Conservation (phyloP, 2,888 invertebrate genomes). For the Ennomos quercinarius region DNA sequence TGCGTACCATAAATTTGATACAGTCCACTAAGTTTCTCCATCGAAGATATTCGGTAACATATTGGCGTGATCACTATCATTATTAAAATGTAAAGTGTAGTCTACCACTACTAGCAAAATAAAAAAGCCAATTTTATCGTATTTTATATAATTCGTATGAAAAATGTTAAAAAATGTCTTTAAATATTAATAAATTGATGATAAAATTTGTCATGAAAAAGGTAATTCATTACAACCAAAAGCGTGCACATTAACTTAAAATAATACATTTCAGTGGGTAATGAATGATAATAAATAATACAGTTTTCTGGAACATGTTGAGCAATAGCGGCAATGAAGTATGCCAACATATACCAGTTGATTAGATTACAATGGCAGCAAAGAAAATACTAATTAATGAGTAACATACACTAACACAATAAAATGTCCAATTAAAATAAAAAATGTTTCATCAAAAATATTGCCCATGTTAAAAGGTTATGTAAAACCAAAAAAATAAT, state of each 20-base stretch:
- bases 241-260: constrained; percentile 47
- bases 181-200: constrained; percentile 69
- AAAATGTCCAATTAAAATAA: constrained; percentile 45
- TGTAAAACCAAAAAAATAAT: constrained; percentile 66
- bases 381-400: constrained; percentile 36
- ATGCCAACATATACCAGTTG: constrained; percentile 35
- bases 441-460: constrained; percentile 50
- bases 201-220: constrained; percentile 65
- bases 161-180: constrained; percentile 81
- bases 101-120: constrained; percentile 28
- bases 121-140: constrained; percentile 57
- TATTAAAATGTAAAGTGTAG: no score
- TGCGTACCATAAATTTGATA: no score
- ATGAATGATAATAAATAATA: constrained; percentile 46
- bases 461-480: constrained; percentile 50
- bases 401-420: constrained; percentile 41
- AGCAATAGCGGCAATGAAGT: constrained; percentile 15
- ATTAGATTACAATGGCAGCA: constrained; percentile 47
- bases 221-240: constrained; percentile 59
- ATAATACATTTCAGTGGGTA: constrained; percentile 34
- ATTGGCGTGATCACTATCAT: no score
- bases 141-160: constrained; percentile 82
- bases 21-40: no score
- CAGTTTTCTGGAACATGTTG: constrained; percentile 32
- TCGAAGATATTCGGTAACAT: no score